Base-by-base conservation (phyloP, 2,113 vertebrate genomes). In the Spea bombifrons region DNA sequence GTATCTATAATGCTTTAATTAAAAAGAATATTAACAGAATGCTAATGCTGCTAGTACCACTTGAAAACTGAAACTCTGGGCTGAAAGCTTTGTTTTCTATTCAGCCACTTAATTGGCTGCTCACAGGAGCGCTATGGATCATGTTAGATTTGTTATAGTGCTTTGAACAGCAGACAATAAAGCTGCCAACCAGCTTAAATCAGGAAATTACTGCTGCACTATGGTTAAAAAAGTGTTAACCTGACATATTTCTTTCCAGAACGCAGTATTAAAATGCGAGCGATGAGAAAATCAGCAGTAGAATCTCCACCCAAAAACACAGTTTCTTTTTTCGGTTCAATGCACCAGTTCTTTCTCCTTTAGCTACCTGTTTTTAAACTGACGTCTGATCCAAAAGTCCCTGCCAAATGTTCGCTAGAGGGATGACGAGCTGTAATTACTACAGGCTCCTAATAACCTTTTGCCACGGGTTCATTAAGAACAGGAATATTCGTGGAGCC, bases 141-240 rank as follows among this genome's bases (percentile, higher is more conserved):
- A 66, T 66, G 49, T 75, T 66, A 66, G 17, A 66, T 66, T 52
- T 75, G 72, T 43, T 55, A 70, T 71, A 43, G 69, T 71, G 49
- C 67, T 53, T 71, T 71, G 17, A 15, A 71, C 69, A 52, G 67
- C 49, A 52, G 3, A 71, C 50, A 30, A 16, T 71, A 71, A 71
- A 71, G 69, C 16, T 17, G 16, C 17, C 16, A 71, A 16, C 48
- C 49, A 17, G 48, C 15, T 50, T 71, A 17, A 55, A 71, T 43
- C 43, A 53, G 17, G 47, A 53, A 71, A 71, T 59, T 59, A 59
- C 55, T 59, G 55, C 55, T 13, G 12, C 9, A 1, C 10, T 9
- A 59, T 13, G 55, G 55, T 4, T 59, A 59, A 13, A 13, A 59
- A 12, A 59, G 55, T 59, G 55, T 59, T 59, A 59, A 59, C 55